Conservation (phyloP, 2,888 invertebrate genomes). For the Caenorhabditis parvicauda region DNA sequence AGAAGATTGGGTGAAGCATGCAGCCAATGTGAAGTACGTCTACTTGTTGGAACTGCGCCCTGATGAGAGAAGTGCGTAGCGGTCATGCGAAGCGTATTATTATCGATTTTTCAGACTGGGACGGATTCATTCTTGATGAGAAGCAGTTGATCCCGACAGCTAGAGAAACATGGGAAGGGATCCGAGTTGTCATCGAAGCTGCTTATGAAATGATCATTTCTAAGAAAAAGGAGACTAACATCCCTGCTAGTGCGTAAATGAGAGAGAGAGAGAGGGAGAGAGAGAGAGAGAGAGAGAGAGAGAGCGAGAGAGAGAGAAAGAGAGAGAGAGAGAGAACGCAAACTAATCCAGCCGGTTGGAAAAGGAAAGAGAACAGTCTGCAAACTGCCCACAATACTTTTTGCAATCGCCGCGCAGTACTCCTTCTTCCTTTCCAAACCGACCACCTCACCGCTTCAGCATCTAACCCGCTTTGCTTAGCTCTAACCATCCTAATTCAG, state of each 20-base stretch:
- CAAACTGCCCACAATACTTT: too few species aligned
- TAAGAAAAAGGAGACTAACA: not conserved
- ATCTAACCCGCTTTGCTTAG: too few species aligned
- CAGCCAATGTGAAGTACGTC: conserved; percentile 59
- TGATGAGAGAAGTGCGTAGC: conserved; percentile 54
- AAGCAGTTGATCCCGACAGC: conserved; percentile 59
- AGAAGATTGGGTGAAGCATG: conserved; percentile 62
- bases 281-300: too few species aligned
- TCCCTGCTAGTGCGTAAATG: not conserved
- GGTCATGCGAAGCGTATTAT: not conserved
- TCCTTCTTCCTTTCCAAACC: too few species aligned
- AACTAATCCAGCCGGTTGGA: too few species aligned
- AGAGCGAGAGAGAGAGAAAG: too few species aligned
- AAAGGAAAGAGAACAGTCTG: too few species aligned
- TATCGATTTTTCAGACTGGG: conserved; percentile 50
- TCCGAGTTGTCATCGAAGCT: conserved; percentile 60
- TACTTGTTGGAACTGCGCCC: conserved; percentile 61
- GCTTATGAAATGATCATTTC: conserved; percentile 43
- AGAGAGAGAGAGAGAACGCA: too few species aligned
- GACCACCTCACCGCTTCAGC: too few species aligned
- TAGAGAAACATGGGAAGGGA: conserved; percentile 60
- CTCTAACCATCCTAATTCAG: conserved; percentile 19
- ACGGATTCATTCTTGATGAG: conserved; percentile 62
- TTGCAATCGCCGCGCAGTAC: too few species aligned
- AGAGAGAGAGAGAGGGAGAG: too few species aligned